Conservation (phyloP, 2,797 vertebrate species). For the Benthosema pterotum region DNA sequence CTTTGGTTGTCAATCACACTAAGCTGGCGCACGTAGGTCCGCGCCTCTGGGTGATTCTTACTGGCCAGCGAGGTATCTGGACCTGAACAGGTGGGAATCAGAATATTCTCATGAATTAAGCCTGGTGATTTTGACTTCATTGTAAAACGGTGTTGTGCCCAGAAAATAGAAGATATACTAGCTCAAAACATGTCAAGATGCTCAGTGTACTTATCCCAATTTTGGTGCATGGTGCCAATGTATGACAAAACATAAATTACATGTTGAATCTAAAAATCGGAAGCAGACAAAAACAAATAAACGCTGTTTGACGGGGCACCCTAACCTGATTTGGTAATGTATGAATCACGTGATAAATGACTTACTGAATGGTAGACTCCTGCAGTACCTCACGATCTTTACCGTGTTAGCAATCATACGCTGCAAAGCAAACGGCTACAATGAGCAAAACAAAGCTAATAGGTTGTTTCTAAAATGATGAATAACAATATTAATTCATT, state of each 20-base stretch:
- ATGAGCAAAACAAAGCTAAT: constrained; percentile 21
- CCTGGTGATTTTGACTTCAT: too few relatives aligned
- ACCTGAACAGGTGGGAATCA: constrained; percentile 69
- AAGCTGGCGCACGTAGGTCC: constrained; percentile 93
- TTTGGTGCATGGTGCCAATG: too few relatives aligned
- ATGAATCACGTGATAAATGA: constrained; percentile 29
- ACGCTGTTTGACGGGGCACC: background rate
- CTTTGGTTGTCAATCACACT: constrained; percentile 98
- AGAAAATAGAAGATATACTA: too few relatives aligned
- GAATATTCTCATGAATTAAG: background rate
- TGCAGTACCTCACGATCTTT: constrained; percentile 91
- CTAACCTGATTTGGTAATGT: background rate
- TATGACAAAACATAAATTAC: too few relatives aligned
- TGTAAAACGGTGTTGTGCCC: background rate
- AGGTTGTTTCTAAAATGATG: constrained; percentile 4
- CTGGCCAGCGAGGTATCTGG: constrained; percentile 87
- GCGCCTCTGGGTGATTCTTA: constrained; percentile 95
- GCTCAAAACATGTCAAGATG: too few relatives aligned
- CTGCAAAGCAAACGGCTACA: constrained; percentile 76
- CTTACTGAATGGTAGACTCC: constrained; percentile 96
- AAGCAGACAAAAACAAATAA: background rate
- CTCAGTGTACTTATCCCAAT: too few relatives aligned
- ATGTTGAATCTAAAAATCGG: too few relatives aligned
- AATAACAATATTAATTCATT: constrained; percentile 30
- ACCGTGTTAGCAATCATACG: constrained; percentile 97